Conservation (phyloP, 2,888 invertebrate species). For the Sinodicranocentrus sp. region DNA sequence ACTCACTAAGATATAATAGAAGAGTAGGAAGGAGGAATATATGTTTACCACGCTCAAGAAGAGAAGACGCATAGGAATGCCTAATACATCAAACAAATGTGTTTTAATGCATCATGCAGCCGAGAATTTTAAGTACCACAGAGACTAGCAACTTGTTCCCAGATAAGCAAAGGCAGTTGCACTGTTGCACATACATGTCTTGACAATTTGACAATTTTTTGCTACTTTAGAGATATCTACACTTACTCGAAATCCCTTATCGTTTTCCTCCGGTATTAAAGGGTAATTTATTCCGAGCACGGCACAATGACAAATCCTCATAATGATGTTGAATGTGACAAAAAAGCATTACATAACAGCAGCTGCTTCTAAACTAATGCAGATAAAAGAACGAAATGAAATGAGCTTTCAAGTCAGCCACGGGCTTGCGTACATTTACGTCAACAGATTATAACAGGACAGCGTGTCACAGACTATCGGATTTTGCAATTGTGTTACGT, state of each 20-base stretch:
- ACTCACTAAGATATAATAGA: too few species aligned
- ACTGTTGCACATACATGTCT: slow-evolving; percentile 42
- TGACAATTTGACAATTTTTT: slow-evolving; percentile 62
- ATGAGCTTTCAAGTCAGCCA: not conserved
- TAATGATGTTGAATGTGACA: too few species aligned
- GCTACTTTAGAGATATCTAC: slow-evolving; percentile 33
- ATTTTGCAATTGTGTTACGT: too few species aligned
- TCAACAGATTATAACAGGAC: slow-evolving; percentile 52
- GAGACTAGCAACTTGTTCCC: slow-evolving; percentile 7
- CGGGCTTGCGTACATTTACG: slow-evolving; percentile 17
- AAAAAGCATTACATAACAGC: too few species aligned
- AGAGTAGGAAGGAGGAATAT: not conserved
- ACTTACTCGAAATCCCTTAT: not conserved
- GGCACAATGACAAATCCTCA: not conserved
- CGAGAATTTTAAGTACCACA: not conserved
- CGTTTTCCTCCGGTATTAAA: slow-evolving; percentile 1
- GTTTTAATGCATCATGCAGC: not conserved
- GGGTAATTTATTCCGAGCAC: slow-evolving; percentile 32
- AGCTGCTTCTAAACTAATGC: too few species aligned
- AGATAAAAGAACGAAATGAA: not conserved
- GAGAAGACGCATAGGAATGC: not conserved
- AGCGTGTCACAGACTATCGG: slow-evolving; percentile 39
- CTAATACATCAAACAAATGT: not conserved
- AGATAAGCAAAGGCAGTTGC: slow-evolving; percentile 34
- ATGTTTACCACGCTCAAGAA: too few species aligned